Evolutionary conservation across 2,797 vertebrate genomes (phyloP).

Genomic region (Clarias fuscus): DNA sequence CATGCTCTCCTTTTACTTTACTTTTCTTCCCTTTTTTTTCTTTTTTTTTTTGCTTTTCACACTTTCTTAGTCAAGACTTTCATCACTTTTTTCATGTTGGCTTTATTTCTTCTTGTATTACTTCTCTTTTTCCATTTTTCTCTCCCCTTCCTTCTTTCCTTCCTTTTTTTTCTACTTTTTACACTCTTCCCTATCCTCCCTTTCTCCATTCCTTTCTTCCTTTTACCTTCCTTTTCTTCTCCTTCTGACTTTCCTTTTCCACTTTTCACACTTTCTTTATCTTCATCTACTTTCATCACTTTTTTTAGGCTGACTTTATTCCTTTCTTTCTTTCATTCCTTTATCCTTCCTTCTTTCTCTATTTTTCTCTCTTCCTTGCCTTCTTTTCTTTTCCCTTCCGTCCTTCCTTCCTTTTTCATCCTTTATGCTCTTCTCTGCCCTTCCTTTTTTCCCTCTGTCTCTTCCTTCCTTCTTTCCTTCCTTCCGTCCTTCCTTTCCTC

Average conservation of each 20-base stretch:
- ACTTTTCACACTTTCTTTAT: not conserved
- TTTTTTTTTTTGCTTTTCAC: not conserved
- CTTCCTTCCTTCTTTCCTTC: not conserved
- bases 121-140: not conserved
- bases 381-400: too few relatives aligned
- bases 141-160: not conserved
- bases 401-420: not conserved
- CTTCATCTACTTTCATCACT: too few relatives aligned
- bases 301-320: too few relatives aligned
- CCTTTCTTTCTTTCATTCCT: too few relatives aligned
- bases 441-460: too few relatives aligned
- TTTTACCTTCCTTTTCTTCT: not conserved
- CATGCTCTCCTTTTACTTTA: not conserved
- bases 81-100: too few relatives aligned
- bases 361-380: too few relatives aligned
- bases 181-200: too few relatives aligned
- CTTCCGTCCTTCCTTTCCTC: not conserved
- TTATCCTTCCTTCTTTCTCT: too few relatives aligned
- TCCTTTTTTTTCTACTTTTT: not conserved
- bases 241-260: not conserved
- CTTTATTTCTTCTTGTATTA: too few relatives aligned
- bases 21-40: too few relatives aligned
- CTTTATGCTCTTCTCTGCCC: not conserved
- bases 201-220: not conserved
- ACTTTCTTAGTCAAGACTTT: too few relatives aligned